Percentiles rank a stretch among this genome's conserved stretches.
phyloP scores from a whole-genome alignment of 2,888 invertebrate species.

The Aphodius granarius region DNA sequence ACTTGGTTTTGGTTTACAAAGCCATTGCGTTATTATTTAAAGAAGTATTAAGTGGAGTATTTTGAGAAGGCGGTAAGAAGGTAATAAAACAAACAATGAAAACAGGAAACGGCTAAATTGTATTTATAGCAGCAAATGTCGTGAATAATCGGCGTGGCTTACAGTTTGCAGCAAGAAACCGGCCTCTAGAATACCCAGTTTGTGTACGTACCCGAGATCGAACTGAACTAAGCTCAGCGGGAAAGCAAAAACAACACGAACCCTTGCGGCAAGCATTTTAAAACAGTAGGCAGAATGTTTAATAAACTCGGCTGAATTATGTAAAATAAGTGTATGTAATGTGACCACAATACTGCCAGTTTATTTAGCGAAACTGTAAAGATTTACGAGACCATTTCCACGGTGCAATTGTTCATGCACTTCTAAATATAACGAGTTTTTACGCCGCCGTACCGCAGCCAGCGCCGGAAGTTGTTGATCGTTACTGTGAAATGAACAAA shows the following conservation, averaged over 20 bases:
- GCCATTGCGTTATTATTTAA: conserved; percentile 2
- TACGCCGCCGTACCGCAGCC: conserved; percentile 33
- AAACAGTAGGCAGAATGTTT: conserved; percentile 16
- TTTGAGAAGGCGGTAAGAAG: conserved; percentile 16
- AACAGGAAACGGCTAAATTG: conserved; percentile 5
- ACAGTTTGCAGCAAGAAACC: not conserved
- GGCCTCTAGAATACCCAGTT: conserved; percentile 1
- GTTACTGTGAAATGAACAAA: conserved; percentile 40
- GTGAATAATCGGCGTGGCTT: not conserved
- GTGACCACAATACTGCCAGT: conserved; percentile 22
- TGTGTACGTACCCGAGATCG: not conserved
- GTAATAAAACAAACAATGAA: conserved; percentile 7
- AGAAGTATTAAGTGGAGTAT: conserved; percentile 13
- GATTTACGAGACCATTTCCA: conserved; percentile 40
- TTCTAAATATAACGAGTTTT: conserved; percentile 43
- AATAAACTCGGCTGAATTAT: conserved; percentile 23
- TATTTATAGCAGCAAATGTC: conserved; percentile 10
- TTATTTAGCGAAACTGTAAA: conserved; percentile 37
- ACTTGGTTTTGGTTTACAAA: not conserved
- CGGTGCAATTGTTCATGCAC: conserved; percentile 40
- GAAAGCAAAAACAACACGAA: conserved; percentile 1
- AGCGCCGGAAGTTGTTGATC: conserved; percentile 39
- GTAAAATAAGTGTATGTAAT: conserved; percentile 16
- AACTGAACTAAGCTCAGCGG: too few relatives aligned
- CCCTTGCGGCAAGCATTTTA: not conserved